Base-by-base conservation (phyloP, 2,113 vertebrate species). In the Nicator chloris region DNA sequence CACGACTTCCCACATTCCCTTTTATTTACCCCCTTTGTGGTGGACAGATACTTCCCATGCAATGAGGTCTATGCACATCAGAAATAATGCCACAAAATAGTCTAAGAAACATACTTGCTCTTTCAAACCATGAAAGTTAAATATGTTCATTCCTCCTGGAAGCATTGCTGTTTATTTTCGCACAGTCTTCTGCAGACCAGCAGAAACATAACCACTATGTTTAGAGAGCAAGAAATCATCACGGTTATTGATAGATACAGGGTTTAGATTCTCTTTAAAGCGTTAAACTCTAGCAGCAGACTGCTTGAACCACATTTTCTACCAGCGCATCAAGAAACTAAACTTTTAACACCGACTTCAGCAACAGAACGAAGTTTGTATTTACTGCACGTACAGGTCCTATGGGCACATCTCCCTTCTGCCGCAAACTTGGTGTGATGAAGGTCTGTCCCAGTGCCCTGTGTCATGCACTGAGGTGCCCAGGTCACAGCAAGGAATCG, bases 171-270 rank as follows among this genome's bases (percentile, higher is more conserved):
- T 33, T 80, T 76, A 23, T 61, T 72, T 70, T 47, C 75, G 24
- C 78, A 27, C 10, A 51, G 15, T 33, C 45, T 82, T 40, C 33
- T 18, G 19, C 30, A 83, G n/a, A 69, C 11, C 17, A 84, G 21
- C 68, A 83, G 63, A 63, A 6, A 72, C 7, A 57, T 2, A 61
- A 50, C 59, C 30, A 17, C 28, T 13, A 24, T 7, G 6, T 21
- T 59, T 13, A 45, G 10, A 42, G 6, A 50, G 11, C 4, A 73
- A 40, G 47, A 80, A 39, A 1, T 0, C 17, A 31, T 6, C 44
- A 10, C 1, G 0, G 15, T 14, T 53, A 60, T 33, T 26, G 47
- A 33, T 0, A 3, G 37, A 18, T 5, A 9, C 3, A 44, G 8
- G 23, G 10, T 65, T 35, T 1, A 20, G 45, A 37, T 22, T 40